Evolutionary conservation across 2,888 invertebrate genomes (phyloP).

Genomic region (Scaeva pyrastri): DNA sequence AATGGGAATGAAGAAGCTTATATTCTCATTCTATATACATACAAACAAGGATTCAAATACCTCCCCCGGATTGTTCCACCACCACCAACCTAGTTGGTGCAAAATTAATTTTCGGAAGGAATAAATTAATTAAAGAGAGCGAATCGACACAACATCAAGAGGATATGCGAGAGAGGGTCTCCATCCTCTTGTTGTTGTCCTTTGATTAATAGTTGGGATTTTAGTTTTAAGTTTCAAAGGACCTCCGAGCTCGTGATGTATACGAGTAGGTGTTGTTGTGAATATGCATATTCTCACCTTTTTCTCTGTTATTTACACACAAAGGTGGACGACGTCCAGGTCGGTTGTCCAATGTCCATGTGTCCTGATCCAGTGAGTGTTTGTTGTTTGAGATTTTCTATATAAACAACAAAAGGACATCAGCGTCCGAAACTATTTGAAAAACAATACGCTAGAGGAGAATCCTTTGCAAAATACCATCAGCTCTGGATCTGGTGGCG

Average conservation of each 20-base stretch:
- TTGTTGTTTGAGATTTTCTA: neutral
- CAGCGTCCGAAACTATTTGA: conserved; percentile 55
- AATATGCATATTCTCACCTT: conserved; percentile 36
- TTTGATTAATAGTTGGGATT: conserved; percentile 69
- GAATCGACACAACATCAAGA: neutral
- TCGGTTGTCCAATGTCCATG: no score
- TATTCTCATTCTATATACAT: neutral
- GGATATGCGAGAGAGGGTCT: neutral
- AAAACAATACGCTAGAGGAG: conserved; percentile 61
- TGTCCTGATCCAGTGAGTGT: neutral
- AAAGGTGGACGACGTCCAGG: conserved; percentile 58
- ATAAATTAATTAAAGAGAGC: conserved; percentile 67
- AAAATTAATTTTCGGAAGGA: conserved; percentile 67
- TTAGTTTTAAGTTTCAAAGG: conserved; percentile 70
- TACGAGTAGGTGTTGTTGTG: no score
- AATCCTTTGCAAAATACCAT: conserved; percentile 50
- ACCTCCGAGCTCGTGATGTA: neutral
- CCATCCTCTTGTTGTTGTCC: conserved; percentile 34
- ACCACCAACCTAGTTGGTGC: conserved; percentile 5
- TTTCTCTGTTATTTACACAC: conserved; percentile 23
- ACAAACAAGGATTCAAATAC: neutral
- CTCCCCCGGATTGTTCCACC: neutral
- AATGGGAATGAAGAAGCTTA: neutral
- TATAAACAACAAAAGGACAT: conserved; percentile 56
- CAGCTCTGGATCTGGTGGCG: neutral